phyloP scores from a whole-genome alignment of 2,113 vertebrate genomes.

The Misgurnus mizolepis region DNA sequence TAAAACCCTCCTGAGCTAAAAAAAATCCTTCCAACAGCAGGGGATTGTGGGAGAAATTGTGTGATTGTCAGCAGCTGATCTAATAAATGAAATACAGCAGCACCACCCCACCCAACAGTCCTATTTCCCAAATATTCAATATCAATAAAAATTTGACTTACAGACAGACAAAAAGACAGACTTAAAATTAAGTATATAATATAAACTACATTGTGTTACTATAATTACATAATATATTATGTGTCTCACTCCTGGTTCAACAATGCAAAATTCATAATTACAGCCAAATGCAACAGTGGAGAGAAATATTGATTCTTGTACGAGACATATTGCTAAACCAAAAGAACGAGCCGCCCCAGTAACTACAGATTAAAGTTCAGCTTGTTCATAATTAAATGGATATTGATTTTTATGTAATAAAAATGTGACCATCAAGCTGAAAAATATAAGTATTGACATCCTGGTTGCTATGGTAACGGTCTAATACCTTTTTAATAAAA shows the following conservation, averaged over 20 bases:
- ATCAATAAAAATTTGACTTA: no score
- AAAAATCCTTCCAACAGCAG: background rate
- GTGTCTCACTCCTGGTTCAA: background rate
- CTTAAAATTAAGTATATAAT: no score
- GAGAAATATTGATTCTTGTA: constrained; percentile 29
- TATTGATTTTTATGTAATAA: constrained; percentile 23
- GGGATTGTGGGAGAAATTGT: background rate
- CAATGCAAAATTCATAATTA: constrained; percentile 27
- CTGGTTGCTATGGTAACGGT: background rate
- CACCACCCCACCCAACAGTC: constrained; percentile 17
- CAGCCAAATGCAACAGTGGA: background rate
- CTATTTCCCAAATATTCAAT: background rate
- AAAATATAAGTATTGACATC: constrained; percentile 15
- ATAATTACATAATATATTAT: no score
- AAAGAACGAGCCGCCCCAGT: background rate
- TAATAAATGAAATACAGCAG: constrained; percentile 8
- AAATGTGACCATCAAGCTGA: background rate
- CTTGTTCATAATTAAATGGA: constrained; percentile 34
- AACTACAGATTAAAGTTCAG: constrained; percentile 37
- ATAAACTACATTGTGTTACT: no score
- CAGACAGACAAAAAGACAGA: no score
- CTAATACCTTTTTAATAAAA: background rate
- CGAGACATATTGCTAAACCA: constrained; percentile 16
- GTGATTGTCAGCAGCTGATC: constrained; percentile 9
- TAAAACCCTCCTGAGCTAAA: background rate